phyloP scores from a whole-genome alignment of 2,113 vertebrate genomes.

The Poeciliopsis turrubarensis region DNA sequence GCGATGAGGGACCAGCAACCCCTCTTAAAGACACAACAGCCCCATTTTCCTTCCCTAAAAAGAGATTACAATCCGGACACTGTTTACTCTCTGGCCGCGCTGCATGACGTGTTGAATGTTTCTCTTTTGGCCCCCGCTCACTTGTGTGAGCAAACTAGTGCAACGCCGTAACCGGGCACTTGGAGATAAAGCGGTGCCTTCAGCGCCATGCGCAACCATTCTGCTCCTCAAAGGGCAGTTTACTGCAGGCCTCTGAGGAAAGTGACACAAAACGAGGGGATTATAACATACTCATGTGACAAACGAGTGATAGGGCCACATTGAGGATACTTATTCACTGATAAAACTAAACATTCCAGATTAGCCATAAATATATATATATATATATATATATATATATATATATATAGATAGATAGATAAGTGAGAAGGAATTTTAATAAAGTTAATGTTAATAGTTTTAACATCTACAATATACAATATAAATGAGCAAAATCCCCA shows the following conservation, averaged over 20 bases:
- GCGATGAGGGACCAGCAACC: constrained; percentile 92
- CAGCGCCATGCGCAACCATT: constrained; percentile 65
- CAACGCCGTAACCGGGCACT: constrained; percentile 81
- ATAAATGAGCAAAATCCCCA: background rate
- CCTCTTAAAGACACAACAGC: constrained; percentile 99
- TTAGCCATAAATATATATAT: too few species aligned
- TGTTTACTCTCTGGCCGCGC: constrained; percentile 82
- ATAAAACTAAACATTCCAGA: background rate
- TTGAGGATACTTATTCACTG: constrained; percentile 7
- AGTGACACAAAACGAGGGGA: constrained; percentile 48
- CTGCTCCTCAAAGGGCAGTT: constrained; percentile 46
- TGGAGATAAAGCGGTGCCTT: constrained; percentile 70
- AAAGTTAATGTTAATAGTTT: background rate
- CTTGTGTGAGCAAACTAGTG: constrained; percentile 75
- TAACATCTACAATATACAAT: background rate
- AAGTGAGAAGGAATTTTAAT: too few species aligned
- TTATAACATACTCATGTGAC: constrained; percentile 46
- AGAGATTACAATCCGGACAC: constrained; percentile 82
- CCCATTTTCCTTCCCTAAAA: constrained; percentile 78
- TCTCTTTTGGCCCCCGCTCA: constrained; percentile 65
- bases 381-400: too few species aligned
- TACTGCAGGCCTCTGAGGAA: constrained; percentile 57
- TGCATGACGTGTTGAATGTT: constrained; percentile 79
- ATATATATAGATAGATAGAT: too few species aligned
- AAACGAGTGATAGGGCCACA: constrained; percentile 30